Base-by-base conservation (phyloP, 2,113 vertebrate genomes). In the Polypterus bichir region DNA sequence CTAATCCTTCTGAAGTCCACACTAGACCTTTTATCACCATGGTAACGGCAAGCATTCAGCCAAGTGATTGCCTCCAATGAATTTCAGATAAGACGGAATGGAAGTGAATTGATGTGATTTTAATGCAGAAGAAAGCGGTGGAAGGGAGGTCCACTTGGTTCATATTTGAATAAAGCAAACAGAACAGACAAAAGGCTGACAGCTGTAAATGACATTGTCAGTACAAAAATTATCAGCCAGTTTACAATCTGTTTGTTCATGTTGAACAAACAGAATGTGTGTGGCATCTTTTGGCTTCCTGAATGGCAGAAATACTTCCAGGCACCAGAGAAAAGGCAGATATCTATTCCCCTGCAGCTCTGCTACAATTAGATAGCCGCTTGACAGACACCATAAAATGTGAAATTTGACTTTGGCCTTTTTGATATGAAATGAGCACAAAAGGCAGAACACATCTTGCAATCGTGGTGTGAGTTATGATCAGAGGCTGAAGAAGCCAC, bases 121-220 rank as follows among this genome's bases (percentile, higher is more conserved):
- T 98, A 95, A 97, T 97, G 93, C 94, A 97, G 96, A 94, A 92
- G 93, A 91, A 91, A 90, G 92, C 88, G 79, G 84, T 78, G 84
- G 91, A 93, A 88, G 93, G 95, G 92, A 93, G 94, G 93, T 95
- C 92, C 91, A 85, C 91, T 92, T 83, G 93, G 92, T 97, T 97
- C 94, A 97, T 98, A 97, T 98, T 97, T 97, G 94, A 97, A 98
- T 97, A 97, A 97, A 97, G 94, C 94, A 98, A 98, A 98, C 94
- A 98, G 84, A 86, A 76, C 85, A 91, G 92, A 97, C 92, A 97
- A 97, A 97, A 91, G 93, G 91, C 92, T 97, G 96, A 97, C 96
- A 97, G 96, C 93, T 92, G 92, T 97, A 98, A 97, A 97, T 98
- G 96, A 97, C 96, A 97, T 98, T 97, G 96, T 98, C 96, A 97